A percentile compares a stretch with the other conserved stretches of the same genome.
Conservation (phyloP, 2,888 invertebrate species). For the Tigriopus californicus region DNA sequence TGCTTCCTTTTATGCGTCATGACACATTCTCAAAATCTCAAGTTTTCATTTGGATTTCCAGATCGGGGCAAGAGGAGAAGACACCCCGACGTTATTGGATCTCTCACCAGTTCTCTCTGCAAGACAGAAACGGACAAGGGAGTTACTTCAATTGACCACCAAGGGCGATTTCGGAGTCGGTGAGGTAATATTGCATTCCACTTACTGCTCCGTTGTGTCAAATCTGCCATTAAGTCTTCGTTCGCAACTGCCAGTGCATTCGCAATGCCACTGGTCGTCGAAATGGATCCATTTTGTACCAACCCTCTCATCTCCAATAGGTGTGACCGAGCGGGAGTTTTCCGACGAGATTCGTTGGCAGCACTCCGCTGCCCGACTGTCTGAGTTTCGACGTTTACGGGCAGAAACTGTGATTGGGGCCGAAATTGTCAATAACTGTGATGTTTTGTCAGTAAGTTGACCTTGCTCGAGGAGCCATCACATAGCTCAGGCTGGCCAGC, state of each 20-base stretch:
- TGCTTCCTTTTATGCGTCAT: no score
- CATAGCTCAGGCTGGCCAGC: no score
- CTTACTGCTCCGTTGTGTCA: background rate
- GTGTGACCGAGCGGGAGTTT: conserved; percentile 77
- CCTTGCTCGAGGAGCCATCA: no score
- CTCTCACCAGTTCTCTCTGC: conserved; percentile 52
- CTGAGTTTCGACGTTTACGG: conserved; percentile 82
- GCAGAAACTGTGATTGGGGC: conserved; percentile 93
- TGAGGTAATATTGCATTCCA: conserved; percentile 47
- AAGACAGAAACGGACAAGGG: conserved; percentile 75
- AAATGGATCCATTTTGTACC: no score
- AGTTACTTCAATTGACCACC: conserved; percentile 60
- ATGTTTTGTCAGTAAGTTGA: conserved; percentile 67
- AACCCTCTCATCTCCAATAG: no score
- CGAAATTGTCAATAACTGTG: conserved; percentile 87
- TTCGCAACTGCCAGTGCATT: background rate
- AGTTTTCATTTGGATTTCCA: no score
- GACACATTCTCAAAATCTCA: no score
- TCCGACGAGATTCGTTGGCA: conserved; percentile 67
- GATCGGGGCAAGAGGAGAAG: no score
- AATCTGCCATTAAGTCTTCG: background rate
- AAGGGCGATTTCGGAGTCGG: conserved; percentile 75
- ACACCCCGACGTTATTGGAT: background rate
- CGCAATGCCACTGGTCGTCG: no score
- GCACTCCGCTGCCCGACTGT: conserved; percentile 69